Conservation (phyloP, 2,113 vertebrate species). For the Bubo scandiacus region DNA sequence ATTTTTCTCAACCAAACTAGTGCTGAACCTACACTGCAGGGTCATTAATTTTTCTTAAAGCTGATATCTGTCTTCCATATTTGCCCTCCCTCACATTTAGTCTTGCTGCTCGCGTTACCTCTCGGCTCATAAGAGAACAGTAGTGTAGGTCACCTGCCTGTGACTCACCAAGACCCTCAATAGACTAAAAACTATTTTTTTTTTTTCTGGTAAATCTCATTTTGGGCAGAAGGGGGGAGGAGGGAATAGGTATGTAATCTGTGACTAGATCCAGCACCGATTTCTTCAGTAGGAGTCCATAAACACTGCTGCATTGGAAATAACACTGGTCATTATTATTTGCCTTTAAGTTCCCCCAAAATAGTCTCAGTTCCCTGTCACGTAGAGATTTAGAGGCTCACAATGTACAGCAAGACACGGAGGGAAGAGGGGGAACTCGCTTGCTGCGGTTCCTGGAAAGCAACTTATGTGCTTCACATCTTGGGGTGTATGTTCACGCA, state of each 20-base stretch:
- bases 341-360: background rate
- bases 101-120: background rate
- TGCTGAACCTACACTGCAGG: background rate
- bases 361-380: background rate
- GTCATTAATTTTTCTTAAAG: background rate
- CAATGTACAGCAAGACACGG: accelerated
- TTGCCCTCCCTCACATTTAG: background rate
- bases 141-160: background rate
- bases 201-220: background rate
- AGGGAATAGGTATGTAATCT: too few species aligned
- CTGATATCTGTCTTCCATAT: background rate
- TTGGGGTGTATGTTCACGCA: accelerated
- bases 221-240: background rate
- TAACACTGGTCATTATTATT: background rate
- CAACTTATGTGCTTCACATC: background rate
- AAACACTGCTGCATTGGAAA: background rate
- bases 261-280: background rate
- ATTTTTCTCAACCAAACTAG: background rate
- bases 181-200: background rate
- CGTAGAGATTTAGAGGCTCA: background rate
- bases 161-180: background rate
- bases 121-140: background rate
- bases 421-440: background rate
- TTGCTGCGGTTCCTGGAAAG: background rate
- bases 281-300: background rate